Evolutionary conservation across 2,797 vertebrate species (phyloP).

Genomic region (Spinus olivaceus): DNA sequence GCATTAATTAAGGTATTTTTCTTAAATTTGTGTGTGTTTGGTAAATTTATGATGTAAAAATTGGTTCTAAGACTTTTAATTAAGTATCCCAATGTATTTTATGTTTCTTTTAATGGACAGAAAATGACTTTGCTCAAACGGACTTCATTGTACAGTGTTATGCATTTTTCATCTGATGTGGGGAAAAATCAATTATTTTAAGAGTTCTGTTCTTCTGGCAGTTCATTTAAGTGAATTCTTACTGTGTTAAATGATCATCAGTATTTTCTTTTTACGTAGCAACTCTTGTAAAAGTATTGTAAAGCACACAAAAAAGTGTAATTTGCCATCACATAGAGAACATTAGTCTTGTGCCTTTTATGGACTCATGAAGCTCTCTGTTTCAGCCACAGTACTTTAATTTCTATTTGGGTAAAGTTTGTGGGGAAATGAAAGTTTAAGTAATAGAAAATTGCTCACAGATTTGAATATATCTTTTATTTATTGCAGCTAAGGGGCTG

Average conservation of each 20-base stretch:
- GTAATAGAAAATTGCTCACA: background rate
- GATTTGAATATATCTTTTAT: slow-evolving; percentile 37
- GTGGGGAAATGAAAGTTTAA: slow-evolving; percentile 39
- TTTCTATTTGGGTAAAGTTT: slow-evolving; percentile 57
- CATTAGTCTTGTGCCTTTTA: slow-evolving; percentile 65
- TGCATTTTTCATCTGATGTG: slow-evolving; percentile 73
- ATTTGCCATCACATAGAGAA: slow-evolving; percentile 59
- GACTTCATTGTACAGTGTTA: slow-evolving; percentile 65
- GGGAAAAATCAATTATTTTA: slow-evolving; percentile 78
- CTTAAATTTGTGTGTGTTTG: slow-evolving; percentile 47
- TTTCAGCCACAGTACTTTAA: slow-evolving; percentile 45
- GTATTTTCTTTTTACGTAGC: slow-evolving; percentile 73
- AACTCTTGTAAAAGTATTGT: slow-evolving; percentile 68
- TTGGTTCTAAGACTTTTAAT: slow-evolving; percentile 64
- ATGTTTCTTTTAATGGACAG: slow-evolving; percentile 74
- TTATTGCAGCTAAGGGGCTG: slow-evolving; percentile 24
- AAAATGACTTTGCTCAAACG: slow-evolving; percentile 76
- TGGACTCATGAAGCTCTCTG: slow-evolving; percentile 23
- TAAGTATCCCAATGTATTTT: slow-evolving; percentile 65
- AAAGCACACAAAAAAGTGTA: slow-evolving; percentile 58
- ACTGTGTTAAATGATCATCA: slow-evolving; percentile 71
- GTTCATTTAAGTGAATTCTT: slow-evolving; percentile 76
- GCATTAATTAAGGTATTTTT: slow-evolving; percentile 25
- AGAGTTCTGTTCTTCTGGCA: slow-evolving; percentile 70
- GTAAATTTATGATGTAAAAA: slow-evolving; percentile 57